Base-by-base conservation (phyloP, 2,113 vertebrate genomes). In the Equus quagga region DNA sequence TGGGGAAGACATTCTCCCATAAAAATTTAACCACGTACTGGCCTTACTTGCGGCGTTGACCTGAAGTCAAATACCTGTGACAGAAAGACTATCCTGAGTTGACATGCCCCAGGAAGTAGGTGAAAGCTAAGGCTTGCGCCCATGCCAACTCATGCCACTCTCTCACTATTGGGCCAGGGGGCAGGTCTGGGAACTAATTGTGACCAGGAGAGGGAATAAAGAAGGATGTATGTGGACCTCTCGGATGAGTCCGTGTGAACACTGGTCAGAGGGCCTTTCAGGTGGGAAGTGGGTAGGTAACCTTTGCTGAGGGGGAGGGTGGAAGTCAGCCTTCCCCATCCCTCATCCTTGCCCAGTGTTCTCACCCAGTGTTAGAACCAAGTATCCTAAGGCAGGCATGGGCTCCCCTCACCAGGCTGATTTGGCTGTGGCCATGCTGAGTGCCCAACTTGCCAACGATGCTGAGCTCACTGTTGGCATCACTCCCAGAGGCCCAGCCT, bases 181-280 rank as follows among this genome's bases (percentile, higher is more conserved):
- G 26, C 65, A 24, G 36, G 36, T 24, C 14, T n/a, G 46, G 24
- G 31, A 28, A 24, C 10, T 41, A 64, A 64, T 21, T 65, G 41
- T 49, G 81, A 23, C 41, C 60, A 33, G 41, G 28, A 70, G 62
- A 21, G 24, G 14, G 8, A 6, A n/a, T n/a, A 36, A 41, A 10
- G 26, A 17, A 44, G 36, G 28, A 2, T 3, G 5, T 64, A 58
- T 78, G 44, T 36, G 44, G 44, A 60, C 33, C 33, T 6, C 31
- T 18, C 24, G 49, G n/a, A 5, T 0, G 11, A 23, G 44, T 51
- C 44, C 19, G 18, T 17, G 0, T 0, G 1, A 26, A 5, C 14
- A 28, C 75, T 56, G 75, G 33, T 14, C 81, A 36, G 24, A 33
- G 62, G 60, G 62, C 64, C 56, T 58, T 17, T 69, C 44, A 3